Conservation (phyloP, 2,888 invertebrate species). For the Lasius fuliginosus region DNA sequence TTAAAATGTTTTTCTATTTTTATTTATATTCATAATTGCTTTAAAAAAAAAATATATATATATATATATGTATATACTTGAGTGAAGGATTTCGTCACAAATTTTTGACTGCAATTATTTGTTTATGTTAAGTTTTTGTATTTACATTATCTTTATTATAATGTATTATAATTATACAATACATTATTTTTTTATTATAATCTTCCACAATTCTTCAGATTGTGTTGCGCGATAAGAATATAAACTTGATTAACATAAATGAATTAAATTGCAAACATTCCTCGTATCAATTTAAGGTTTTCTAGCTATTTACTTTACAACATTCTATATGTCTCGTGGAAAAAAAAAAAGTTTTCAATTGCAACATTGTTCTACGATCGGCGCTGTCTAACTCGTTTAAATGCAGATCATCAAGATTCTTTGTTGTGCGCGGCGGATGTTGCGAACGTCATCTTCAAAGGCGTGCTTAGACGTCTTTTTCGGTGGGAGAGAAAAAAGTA, state of each 20-base stretch:
- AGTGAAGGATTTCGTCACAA: not conserved
- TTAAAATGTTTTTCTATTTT: not conserved
- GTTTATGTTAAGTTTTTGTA: not conserved
- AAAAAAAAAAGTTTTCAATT: constrained; percentile 24
- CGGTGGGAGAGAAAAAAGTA: constrained; percentile 32
- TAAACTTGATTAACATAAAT: not conserved
- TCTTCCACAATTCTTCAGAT: not conserved
- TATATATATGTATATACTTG: not conserved
- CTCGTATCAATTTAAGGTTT: not conserved
- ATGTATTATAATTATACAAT: not conserved
- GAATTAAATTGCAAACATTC: not conserved
- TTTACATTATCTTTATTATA: not conserved
- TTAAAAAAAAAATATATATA: not conserved
- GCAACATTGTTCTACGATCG: not conserved
- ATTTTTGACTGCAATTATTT: not conserved
- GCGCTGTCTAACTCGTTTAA: constrained; percentile 34
- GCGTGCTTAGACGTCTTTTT: constrained; percentile 27
- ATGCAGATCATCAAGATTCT: constrained; percentile 34
- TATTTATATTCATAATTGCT: not conserved
- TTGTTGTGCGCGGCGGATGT: constrained; percentile 23
- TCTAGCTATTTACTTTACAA: not conserved
- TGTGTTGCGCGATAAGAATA: not conserved
- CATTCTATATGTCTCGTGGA: not conserved
- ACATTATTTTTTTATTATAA: not conserved
- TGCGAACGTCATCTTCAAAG: constrained; percentile 35